Evolutionary conservation across 2,113 vertebrate species (phyloP).

Genomic region (Tor tambroides): DNA sequence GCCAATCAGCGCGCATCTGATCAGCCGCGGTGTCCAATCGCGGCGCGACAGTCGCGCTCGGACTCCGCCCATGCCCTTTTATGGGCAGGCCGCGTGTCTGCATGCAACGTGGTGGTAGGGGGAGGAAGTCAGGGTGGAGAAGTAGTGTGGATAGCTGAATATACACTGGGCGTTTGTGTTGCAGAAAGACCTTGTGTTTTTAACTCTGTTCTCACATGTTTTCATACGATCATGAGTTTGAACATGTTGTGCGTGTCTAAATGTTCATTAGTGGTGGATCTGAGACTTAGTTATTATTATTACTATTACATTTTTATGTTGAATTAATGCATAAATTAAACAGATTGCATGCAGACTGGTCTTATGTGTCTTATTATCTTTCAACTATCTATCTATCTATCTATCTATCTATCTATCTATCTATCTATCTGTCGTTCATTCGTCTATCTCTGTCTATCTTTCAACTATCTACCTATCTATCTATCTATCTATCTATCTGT

Average conservation of each 20-base stretch:
- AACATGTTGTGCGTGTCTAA: not conserved
- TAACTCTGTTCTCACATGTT: conserved; percentile 36
- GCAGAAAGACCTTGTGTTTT: conserved; percentile 23
- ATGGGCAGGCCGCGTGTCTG: conserved; percentile 54
- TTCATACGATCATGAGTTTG: not conserved
- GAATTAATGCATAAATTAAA: not conserved
- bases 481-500: too few relatives aligned
- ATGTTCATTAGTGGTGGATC: not conserved
- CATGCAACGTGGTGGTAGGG: not conserved
- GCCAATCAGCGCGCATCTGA: conserved; percentile 75
- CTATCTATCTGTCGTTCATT: not conserved
- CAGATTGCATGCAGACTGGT: not conserved
- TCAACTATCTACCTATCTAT: not conserved
- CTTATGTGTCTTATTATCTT: too few relatives aligned
- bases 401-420: not conserved
- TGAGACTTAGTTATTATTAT: too few relatives aligned
- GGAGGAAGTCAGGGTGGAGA: not conserved
- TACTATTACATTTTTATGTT: not conserved
- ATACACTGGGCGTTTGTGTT: not conserved
- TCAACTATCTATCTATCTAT: too few relatives aligned
- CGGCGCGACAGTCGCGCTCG: conserved; percentile 12
- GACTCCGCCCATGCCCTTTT: conserved; percentile 69
- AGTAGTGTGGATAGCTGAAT: not conserved
- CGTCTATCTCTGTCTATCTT: not conserved
- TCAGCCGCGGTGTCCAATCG: conserved; percentile 71